These are phyloP conservation scores for Seriola dumerili DNA, from an alignment of 2,113 vertebrate species.

Conservation along the genomic window DNA sequence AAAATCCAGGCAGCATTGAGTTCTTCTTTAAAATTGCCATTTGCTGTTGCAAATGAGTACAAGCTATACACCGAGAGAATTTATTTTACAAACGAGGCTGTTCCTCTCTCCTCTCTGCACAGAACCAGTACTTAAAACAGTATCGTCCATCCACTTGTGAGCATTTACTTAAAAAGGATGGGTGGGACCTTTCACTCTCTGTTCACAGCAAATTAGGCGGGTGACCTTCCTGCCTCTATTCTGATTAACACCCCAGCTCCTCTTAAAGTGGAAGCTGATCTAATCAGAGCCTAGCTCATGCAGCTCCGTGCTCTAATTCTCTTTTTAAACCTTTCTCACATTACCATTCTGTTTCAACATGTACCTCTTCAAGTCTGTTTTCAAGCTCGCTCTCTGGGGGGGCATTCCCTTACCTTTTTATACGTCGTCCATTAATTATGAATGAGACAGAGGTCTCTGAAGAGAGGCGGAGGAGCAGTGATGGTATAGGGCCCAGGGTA, in stretches of 20 bases:
- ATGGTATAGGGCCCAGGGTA: conserved; percentile 32
- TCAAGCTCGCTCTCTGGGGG: conserved; percentile 19
- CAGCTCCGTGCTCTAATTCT: conserved; percentile 21
- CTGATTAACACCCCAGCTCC: conserved; percentile 18
- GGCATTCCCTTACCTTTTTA: conserved; percentile 46
- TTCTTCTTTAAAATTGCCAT: background rate
- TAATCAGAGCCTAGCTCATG: conserved; percentile 18
- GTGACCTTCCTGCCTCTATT: conserved; percentile 20
- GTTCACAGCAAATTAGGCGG: conserved; percentile 11
- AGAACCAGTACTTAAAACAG: background rate
- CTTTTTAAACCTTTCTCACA: conserved; percentile 28
- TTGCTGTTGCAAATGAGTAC: background rate
- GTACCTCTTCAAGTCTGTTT: conserved; percentile 30
- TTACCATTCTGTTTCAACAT: conserved; percentile 50
- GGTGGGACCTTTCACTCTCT: background rate
- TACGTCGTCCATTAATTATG: conserved; percentile 59
- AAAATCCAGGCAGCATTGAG: background rate
- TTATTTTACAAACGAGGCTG: background rate
- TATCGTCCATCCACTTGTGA: background rate
- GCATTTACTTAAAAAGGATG: conserved; percentile 3
- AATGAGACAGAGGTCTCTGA: conserved; percentile 57
- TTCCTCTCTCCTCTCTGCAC: background rate
- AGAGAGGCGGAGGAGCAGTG: conserved; percentile 30
- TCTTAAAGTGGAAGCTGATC: conserved; percentile 19
- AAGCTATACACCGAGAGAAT: no score